Conservation (phyloP, 2,113 vertebrate genomes). For the Polypterus senegalus region DNA sequence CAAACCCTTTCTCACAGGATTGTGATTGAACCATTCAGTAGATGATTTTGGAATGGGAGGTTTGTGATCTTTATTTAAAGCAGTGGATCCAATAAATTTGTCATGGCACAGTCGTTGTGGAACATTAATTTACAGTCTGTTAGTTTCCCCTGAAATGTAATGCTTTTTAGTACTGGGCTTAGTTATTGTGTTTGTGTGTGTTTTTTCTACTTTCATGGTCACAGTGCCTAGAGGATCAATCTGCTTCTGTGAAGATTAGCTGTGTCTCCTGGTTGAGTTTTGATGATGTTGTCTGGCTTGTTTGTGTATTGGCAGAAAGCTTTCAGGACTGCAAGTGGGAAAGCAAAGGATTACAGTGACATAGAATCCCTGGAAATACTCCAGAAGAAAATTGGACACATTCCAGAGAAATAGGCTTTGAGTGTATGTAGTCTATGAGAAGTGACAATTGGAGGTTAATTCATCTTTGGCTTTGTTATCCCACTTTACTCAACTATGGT, state of each 20-base stretch:
- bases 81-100: not conserved
- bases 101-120: not conserved
- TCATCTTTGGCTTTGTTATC: constrained; percentile 28
- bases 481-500: constrained; percentile 19
- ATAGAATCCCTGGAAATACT: constrained; percentile 22
- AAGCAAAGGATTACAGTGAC: constrained; percentile 20
- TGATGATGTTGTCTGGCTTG: constrained; percentile 10
- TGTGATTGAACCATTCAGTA: too few species aligned
- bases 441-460: constrained; percentile 30
- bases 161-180: not conserved
- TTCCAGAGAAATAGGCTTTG: constrained; percentile 27
- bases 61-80: not conserved
- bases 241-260: constrained; percentile 22
- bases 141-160: not conserved
- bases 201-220: not conserved
- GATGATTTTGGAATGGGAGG: not conserved
- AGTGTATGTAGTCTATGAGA: constrained; percentile 29
- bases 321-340: constrained; percentile 16
- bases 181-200: not conserved
- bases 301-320: constrained; percentile 20
- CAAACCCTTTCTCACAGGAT: too few species aligned
- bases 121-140: not conserved
- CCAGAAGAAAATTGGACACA: constrained; percentile 26
- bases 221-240: constrained; percentile 12
- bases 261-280: constrained; percentile 15